Conservation (phyloP, 2,797 vertebrate genomes). For the Orientallactaga sibirica region DNA sequence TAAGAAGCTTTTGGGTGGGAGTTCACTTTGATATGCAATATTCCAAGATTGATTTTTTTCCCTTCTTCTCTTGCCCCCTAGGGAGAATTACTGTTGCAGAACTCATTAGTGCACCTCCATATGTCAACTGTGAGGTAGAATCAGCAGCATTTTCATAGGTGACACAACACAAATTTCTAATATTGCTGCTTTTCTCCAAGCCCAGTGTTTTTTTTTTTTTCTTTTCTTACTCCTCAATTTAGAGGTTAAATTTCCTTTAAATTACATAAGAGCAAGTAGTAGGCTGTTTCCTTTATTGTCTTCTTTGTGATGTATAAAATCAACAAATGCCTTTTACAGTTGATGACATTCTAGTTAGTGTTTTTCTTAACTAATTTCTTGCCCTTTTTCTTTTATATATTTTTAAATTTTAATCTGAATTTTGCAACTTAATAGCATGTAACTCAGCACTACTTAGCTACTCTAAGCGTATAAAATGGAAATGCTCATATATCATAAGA, state of each 20-base stretch:
- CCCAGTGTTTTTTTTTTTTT: neutral
- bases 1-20: conserved; percentile 14
- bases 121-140: conserved; percentile 32
- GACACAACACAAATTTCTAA: neutral
- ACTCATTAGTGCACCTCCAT: conserved; percentile 35
- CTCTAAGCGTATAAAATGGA: conserved; percentile 17
- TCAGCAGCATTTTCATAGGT: conserved; percentile 18
- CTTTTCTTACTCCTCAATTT: neutral
- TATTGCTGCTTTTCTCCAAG: neutral
- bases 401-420: conserved; percentile 21
- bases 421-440: neutral
- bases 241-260: neutral
- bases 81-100: conserved; percentile 60
- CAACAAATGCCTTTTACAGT: conserved; percentile 9
- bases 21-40: conserved; percentile 56
- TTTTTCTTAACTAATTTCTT: neutral
- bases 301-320: conserved; percentile 43
- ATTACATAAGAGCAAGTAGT: neutral
- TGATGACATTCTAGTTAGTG: neutral
- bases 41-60: conserved; percentile 52
- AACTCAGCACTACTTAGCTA: neutral
- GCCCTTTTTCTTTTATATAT: conserved; percentile 23
- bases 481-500: neutral
- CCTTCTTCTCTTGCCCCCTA: neutral
- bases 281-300: conserved; percentile 11